Percentiles rank a stretch among this genome's conserved stretches.
phyloP scores from a whole-genome alignment of 1,140 invertebrate species.

The Cryptotermes secundus region DNA sequence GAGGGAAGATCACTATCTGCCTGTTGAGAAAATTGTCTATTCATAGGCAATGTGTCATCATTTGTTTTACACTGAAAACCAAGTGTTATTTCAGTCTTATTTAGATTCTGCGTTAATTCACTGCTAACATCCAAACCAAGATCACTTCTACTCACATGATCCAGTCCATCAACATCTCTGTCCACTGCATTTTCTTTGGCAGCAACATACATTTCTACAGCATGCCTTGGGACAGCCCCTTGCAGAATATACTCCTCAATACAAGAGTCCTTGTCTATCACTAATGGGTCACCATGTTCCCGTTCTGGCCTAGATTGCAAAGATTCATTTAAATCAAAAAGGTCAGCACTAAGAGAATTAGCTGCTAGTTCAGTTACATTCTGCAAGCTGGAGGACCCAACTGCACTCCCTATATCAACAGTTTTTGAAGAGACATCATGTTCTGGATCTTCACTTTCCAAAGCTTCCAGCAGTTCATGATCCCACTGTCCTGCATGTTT shows the following conservation, averaged over 20 bases:
- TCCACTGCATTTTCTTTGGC: slow-evolving; percentile 38
- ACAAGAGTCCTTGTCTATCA: slow-evolving; percentile 47
- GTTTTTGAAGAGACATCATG: slow-evolving; percentile 40
- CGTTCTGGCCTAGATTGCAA: slow-evolving; percentile 28
- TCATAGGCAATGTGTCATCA: slow-evolving; percentile 15
- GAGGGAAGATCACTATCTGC: slow-evolving; percentile 35
- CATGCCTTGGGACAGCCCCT: slow-evolving; percentile 62
- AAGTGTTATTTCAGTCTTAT: background rate
- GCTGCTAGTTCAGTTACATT: slow-evolving; percentile 20
- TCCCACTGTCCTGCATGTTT: slow-evolving; percentile 69
- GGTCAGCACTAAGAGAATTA: slow-evolving; percentile 29
- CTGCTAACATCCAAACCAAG: slow-evolving; percentile 38
- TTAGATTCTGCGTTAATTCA: slow-evolving; percentile 30
- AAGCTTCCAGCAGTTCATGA: slow-evolving; percentile 48
- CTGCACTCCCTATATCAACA: background rate
- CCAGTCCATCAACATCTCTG: slow-evolving; percentile 28
- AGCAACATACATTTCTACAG: slow-evolving; percentile 50
- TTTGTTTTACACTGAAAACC: background rate
- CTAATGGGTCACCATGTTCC: slow-evolving; percentile 25
- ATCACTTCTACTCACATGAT: slow-evolving; percentile 24
- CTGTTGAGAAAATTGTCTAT: slow-evolving; percentile 27
- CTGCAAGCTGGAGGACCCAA: slow-evolving; percentile 25
- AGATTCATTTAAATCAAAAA: slow-evolving; percentile 24
- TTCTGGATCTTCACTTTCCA: slow-evolving; percentile 49
- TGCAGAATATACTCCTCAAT: slow-evolving; percentile 65